These are phyloP conservation scores for Mesembrinibis cayennensis DNA, from an alignment of 2,113 vertebrate genomes.

Conservation along the genomic window DNA sequence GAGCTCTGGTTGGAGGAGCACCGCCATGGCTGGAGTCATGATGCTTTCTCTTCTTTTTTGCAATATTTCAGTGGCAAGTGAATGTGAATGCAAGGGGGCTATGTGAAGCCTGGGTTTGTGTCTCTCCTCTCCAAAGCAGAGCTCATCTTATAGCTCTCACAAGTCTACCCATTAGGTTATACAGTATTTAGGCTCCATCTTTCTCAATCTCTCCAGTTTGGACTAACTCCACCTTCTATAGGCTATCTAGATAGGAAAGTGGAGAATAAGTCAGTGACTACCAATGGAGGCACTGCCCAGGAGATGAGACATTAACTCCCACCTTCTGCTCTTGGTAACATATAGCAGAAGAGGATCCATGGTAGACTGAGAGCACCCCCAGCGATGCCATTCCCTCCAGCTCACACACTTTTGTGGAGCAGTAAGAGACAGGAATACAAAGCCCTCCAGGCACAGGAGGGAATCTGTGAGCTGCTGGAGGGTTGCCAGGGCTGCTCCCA, in stretches of 20 bases:
- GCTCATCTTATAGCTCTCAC: not conserved
- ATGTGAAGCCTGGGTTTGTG: not conserved
- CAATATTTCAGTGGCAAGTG: not conserved
- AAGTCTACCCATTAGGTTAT: not conserved
- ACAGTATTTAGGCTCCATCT: not conserved
- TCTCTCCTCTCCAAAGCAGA: not conserved
- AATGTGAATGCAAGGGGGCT: not conserved
- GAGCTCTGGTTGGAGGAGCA: not conserved
- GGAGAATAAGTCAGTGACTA: not conserved
- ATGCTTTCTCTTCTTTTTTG: not conserved
- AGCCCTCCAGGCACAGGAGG: not conserved
- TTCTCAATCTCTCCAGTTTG: not conserved
- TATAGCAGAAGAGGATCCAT: not conserved
- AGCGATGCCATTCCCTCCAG: not conserved
- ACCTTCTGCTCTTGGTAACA: not conserved
- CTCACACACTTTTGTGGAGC: not conserved
- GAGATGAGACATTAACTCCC: not conserved
- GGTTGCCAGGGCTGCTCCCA: not conserved
- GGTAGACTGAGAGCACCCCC: not conserved
- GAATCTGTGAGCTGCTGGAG: not conserved
- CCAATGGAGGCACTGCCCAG: not conserved
- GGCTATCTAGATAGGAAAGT: not conserved
- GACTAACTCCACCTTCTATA: not conserved
- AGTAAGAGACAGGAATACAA: not conserved
- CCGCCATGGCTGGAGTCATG: fast-evolving